Percentiles rank a stretch among this genome's conserved stretches.
Evolutionary conservation across 2,113 vertebrate genomes (phyloP).

Genomic region (Eurypyga helias): DNA sequence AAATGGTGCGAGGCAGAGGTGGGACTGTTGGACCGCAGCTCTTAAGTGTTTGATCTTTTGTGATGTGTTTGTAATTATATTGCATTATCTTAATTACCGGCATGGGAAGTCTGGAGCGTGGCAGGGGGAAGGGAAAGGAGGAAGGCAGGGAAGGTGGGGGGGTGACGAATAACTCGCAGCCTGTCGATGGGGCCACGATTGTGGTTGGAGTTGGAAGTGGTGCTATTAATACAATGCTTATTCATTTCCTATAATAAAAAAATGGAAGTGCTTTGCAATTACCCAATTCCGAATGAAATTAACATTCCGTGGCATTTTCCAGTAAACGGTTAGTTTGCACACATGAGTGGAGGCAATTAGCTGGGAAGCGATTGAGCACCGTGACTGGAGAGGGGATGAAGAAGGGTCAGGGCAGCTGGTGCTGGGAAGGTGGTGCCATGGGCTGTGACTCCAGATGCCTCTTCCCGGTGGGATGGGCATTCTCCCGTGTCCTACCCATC

Average conservation of each 20-base stretch:
- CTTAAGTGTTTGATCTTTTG: not conserved
- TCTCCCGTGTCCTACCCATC: not conserved
- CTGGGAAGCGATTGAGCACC: constrained; percentile 47
- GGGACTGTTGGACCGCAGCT: accelerated
- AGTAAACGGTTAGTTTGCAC: constrained; percentile 74
- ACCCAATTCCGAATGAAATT: constrained; percentile 73
- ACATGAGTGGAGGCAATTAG: constrained; percentile 79
- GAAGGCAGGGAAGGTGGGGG: not conserved
- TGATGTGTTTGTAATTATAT: constrained; percentile 67
- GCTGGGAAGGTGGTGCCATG: accelerated
- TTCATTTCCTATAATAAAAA: constrained; percentile 62
- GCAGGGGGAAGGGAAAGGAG: not conserved
- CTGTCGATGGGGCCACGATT: not conserved
- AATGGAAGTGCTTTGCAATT: constrained; percentile 52
- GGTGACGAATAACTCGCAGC: not conserved
- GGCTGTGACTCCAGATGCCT: not conserved
- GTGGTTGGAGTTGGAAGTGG: constrained; percentile 41
- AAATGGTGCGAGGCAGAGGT: not conserved
- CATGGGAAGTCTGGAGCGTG: not conserved
- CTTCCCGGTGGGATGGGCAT: accelerated
- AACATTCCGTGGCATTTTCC: constrained; percentile 77
- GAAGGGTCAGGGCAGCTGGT: not conserved
- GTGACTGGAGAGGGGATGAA: constrained; percentile 67
- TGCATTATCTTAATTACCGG: constrained; percentile 70
- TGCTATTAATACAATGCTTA: constrained; percentile 72